Evolutionary conservation across 2,113 vertebrate species (phyloP), one percentile per base, ranked within the genome.

Genomic region (Crotalus tigris): DNA sequence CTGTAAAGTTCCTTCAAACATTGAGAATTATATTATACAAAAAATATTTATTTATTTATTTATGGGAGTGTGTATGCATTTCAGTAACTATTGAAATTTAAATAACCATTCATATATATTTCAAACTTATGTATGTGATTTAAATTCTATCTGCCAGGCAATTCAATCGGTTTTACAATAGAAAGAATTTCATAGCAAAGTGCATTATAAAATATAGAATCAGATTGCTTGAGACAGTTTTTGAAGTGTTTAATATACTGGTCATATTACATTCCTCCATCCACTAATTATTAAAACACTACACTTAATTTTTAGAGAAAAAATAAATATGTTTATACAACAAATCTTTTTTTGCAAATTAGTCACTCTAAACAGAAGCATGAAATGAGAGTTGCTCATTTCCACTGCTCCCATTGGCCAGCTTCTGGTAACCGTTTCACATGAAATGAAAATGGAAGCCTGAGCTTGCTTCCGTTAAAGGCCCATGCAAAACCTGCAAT

Each of bases 91-190:
- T 92, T 61, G 54, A 55, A 69, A 92, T 44, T 88, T 53, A 92
- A 92, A 88, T 92, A 75, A 69, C 29, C 57, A 89, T 49, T 55
- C 61, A 49, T 93, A 64, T 59, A 90, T 23, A 89, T 91, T 75
- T 93, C 93, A 93, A 94, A 88, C 39, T 93, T 95, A 91, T 33
- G 39, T 26, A 87, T 88, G 21, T 91, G 93, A 75, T 95, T 97
- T 95, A 94, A 87, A 88, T 87, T 93, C 23, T 91, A 81, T 49
- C 94, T 39, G 19, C 93, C 92, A 64, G 26, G 54, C 85, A 93
- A 59, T 96, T 96, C 93, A 95, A 92, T 95, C 90, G 94, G 39
- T 89, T 96, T 95, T 96, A 93, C 94, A 94, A 95, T 93, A 93
- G 59, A 90, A 64, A 94, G 49, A 97, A 94, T 90, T 97, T 96